phyloP scores from a whole-genome alignment of 2,113 vertebrate genomes.

The Hydrochoerus hydrochaeris region DNA sequence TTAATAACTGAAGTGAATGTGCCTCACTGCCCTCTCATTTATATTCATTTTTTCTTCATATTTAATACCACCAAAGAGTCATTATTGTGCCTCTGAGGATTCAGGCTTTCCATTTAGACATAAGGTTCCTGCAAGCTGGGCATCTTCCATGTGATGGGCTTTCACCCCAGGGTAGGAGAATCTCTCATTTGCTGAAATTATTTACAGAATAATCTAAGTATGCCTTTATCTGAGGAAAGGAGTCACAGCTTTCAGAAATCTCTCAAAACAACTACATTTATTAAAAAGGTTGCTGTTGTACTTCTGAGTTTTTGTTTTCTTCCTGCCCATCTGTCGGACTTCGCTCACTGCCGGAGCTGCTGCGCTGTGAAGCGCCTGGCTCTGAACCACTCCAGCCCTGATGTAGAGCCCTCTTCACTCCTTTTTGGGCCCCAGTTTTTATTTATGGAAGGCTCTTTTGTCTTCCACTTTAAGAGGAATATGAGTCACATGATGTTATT shows the following conservation, averaged over 20 bases:
- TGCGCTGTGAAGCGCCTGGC: fast-evolving
- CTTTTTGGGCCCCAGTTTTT: not conserved
- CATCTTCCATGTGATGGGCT: not conserved
- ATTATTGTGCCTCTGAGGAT: not conserved
- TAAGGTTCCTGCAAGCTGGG: not conserved
- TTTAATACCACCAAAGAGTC: not conserved
- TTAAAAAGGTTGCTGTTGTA: not conserved
- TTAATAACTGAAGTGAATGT: not conserved
- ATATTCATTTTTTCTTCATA: not conserved
- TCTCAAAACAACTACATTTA: not conserved
- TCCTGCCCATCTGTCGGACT: not conserved
- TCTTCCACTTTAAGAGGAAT: not conserved
- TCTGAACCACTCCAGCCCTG: not conserved
- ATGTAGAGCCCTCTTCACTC: not conserved
- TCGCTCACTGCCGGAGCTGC: not conserved
- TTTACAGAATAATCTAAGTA: not conserved
- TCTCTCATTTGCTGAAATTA: not conserved
- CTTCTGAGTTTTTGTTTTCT: not conserved
- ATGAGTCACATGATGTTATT: not conserved
- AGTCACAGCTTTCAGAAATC: not conserved
- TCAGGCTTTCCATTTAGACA: not conserved
- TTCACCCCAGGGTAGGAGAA: not conserved
- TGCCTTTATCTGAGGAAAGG: not conserved
- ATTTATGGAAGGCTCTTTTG: not conserved
- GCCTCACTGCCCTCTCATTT: not conserved